A percentile compares a stretch with the other conserved stretches of the same genome.
Conservation (phyloP, 2,797 vertebrate genomes). For the Poecilia velifera region DNA sequence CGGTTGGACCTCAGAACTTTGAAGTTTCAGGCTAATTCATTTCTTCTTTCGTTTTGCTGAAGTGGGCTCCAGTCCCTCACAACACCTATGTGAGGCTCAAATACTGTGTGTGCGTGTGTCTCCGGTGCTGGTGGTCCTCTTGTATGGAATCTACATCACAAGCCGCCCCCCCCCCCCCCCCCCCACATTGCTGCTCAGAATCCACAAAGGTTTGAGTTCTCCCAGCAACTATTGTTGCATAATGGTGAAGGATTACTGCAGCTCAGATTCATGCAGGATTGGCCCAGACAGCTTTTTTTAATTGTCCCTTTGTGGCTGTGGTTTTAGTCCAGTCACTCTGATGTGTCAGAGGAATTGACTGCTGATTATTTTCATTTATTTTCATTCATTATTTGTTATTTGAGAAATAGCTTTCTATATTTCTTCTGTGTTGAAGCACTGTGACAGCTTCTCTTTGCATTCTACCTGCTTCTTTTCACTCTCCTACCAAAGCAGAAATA, state of each 20-base stretch:
- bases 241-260: constrained; percentile 68
- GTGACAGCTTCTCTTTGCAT: constrained; percentile 34
- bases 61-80: not conserved
- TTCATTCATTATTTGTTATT: constrained; percentile 22
- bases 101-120: not conserved
- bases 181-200: constrained; percentile 35
- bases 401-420: constrained; percentile 36
- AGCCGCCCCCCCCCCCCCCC: constrained; percentile 33
- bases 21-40: not conserved
- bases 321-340: constrained; percentile 61
- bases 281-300: constrained; percentile 41
- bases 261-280: constrained; percentile 76
- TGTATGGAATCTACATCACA: constrained; percentile 68
- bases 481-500: constrained; percentile 47
- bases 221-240: constrained; percentile 47
- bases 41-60: not conserved
- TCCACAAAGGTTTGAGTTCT: constrained; percentile 64
- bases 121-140: constrained; percentile 69
- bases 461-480: constrained; percentile 42
- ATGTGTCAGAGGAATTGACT: constrained; percentile 61
- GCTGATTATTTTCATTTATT: constrained; percentile 67
- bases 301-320: constrained; percentile 71
- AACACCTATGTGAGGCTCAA: not conserved
- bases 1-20: not conserved
- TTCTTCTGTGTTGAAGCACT: constrained; percentile 15